Conservation (phyloP, 2,797 vertebrate species). For the Hapalemur alaotrensis region DNA sequence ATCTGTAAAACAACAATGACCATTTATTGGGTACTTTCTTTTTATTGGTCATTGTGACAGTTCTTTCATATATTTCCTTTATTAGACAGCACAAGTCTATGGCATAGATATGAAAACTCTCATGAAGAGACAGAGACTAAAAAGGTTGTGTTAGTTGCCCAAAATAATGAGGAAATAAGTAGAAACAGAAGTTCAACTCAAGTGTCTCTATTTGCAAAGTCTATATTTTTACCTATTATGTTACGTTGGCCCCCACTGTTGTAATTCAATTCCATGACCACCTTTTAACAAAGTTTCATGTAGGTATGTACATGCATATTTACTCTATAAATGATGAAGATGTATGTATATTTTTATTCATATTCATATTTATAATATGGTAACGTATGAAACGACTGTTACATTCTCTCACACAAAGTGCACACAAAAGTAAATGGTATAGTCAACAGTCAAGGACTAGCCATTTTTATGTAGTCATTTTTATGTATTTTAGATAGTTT, state of each 20-base stretch:
- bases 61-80: background rate
- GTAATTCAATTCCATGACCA: background rate
- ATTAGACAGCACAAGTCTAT: background rate
- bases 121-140: background rate
- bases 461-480: background rate
- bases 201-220: background rate
- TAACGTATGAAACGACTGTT: background rate
- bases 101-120: background rate
- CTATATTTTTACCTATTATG: background rate
- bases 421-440: background rate
- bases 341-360: background rate
- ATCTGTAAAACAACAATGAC: background rate
- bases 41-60: background rate
- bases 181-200: background rate
- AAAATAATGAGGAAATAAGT: background rate
- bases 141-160: background rate
- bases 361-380: background rate
- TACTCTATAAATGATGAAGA: background rate
- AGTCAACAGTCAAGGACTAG: rapidly evolving
- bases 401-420: rapidly evolving
- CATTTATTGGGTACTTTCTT: background rate
- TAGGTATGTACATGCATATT: rapidly evolving
- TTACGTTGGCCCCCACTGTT: background rate
- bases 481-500: background rate
- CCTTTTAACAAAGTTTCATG: background rate